Evolutionary conservation across 2,113 vertebrate species (phyloP), one percentile per base, ranked within the genome.

Genomic region (Strix uralensis): DNA sequence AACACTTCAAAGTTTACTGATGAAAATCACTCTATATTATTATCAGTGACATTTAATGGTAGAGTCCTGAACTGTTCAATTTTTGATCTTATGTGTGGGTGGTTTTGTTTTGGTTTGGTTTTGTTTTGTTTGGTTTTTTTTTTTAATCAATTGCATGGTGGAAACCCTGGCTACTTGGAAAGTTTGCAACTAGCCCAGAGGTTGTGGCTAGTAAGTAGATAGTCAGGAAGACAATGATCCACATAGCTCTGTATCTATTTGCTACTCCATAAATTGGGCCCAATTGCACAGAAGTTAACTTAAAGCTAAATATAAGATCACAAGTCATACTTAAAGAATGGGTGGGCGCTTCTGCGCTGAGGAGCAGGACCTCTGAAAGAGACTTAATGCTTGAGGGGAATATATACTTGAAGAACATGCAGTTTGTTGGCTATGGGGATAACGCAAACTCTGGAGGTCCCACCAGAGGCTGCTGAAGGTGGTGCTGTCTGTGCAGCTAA

Each of bases 281-380:
- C 9, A 52, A 1, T 11, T 47, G 20, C 30, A 58, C 10, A 58
- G 42, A 66, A 73, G 52, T 58, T 58, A 54, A 54, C 25, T 71
- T 49, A 61, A 51, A 78, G 27, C 25, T 27, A 49, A 2, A 2
- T 11, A 19, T 30, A 54, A 66, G 51, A 65, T 22, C 38, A 84
- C 9, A 74, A 78, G 38, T 81, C 38, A 66, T 11, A 15, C 25
- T 8, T 70, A n/a, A 81, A 63, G 74, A 80, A 54, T 7, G 46
- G 25, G 10, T 27, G 22, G 22, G 40, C 0, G 0, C 25, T 65
- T 55, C 17, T 20, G 32, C 2, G 2, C 62, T 49, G 15, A 69
- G 74, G n/a, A 87, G 27, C 61, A 55, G 84, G 25, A 47, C 5
- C 36, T 66, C 59, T 65, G 36, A 47, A 38, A 55, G 42, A 51